Evolutionary conservation across 2,113 vertebrate genomes (phyloP).

Genomic region (Vimba vimba): DNA sequence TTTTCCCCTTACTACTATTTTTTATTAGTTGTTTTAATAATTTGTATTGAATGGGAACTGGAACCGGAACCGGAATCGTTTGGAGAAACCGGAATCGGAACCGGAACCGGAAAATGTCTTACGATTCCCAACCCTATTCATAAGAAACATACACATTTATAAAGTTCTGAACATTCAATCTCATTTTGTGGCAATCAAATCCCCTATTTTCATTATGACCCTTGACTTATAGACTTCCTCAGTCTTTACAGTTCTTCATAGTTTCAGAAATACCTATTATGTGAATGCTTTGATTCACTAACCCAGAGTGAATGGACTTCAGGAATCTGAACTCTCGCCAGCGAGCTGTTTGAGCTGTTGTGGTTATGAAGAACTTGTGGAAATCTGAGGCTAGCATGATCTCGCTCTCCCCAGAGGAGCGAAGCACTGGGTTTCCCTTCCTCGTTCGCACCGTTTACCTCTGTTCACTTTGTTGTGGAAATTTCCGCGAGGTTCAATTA

Average conservation of each 20-base stretch:
- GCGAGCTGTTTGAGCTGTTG: neutral
- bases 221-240: neutral
- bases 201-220: neutral
- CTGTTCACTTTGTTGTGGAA: constrained; percentile 38
- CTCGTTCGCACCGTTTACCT: constrained; percentile 1
- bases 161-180: neutral
- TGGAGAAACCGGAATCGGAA: too few relatives aligned
- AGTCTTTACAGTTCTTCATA: neutral
- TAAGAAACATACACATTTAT: neutral
- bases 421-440: constrained; percentile 10
- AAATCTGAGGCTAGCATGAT: neutral
- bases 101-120: too few relatives aligned
- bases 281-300: neutral
- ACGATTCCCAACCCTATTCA: too few relatives aligned
- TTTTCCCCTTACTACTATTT: too few relatives aligned
- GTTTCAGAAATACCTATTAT: neutral
- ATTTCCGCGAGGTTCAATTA: constrained; percentile 53
- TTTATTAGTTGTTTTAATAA: too few relatives aligned
- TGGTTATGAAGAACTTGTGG: neutral
- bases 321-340: neutral
- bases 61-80: too few relatives aligned
- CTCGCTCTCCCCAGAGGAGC: neutral
- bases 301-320: neutral
- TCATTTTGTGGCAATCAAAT: neutral
- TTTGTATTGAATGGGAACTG: too few relatives aligned